Evolutionary conservation across 1,140 invertebrate genomes (phyloP), one percentile per base, ranked within the genome.

Genomic region (Aporrectodea caliginosa): DNA sequence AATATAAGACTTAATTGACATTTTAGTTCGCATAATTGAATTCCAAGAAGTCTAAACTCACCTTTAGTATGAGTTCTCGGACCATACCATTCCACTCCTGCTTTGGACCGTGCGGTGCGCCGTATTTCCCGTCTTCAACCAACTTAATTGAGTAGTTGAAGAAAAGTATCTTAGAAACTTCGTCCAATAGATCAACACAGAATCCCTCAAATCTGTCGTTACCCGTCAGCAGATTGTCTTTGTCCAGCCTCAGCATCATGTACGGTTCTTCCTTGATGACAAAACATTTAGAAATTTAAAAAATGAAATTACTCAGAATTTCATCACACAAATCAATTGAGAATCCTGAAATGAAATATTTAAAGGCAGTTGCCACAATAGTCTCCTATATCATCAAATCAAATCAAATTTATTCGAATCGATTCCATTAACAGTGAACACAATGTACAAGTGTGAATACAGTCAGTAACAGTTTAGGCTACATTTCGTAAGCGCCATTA

Each of bases 101-200:
- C 1, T 94, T 96, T 6, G 81, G 30, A 35, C 82, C 79, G 75
- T 73, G 92, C 16, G 94, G 58, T 0, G 78, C 95, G 0, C 96
- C 96, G 84, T 98, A 98, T 92, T 95, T 94, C 84, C 94, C 93
- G 87, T 98, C 96, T 0, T 94, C 94, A 0, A 98, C 96, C 33
- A 97, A 88, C 78, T 93, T 91, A 77, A 98, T 93, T 72, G 91
- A 91, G 86, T 96, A 98, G 83, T 96, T 93, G 89, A 98, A 98
- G 29, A 95, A 94, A 29, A 95, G 80, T 72, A 84, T 82, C 43
- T 82, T 79, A 0, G 80, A 79, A 22, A 84, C 79, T 68, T 81
- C 73, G 16, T 35, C 27, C 32, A 83, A 73, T 31, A 84, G 70
- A 76, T 84, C 83, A 34, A 84, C 81, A 68, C 83, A 84, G 75